These are phyloP conservation scores for Dolomedes plantarius DNA, from an alignment of 2,888 invertebrate genomes.

Conservation along the genomic window DNA sequence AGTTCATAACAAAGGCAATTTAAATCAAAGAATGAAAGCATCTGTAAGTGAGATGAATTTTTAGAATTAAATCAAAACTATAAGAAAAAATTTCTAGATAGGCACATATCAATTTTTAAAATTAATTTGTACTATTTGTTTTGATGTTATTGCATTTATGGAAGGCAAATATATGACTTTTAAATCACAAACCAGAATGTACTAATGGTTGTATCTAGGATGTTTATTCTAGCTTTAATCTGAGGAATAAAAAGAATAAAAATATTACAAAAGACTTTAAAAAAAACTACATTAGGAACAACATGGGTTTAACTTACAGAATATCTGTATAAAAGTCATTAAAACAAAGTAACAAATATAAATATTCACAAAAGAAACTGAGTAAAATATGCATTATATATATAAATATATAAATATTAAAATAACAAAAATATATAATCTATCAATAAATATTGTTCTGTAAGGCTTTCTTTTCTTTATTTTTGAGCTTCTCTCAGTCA, in stretches of 20 bases:
- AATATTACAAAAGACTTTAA: neutral
- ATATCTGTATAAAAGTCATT: constrained; percentile 2
- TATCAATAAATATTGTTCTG: constrained; percentile 9
- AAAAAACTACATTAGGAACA: constrained; percentile 4
- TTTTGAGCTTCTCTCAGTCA: neutral
- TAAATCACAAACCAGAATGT: no score
- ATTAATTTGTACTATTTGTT: no score
- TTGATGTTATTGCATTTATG: no score
- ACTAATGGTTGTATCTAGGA: neutral
- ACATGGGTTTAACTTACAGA: neutral
- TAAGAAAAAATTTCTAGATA: constrained; percentile 23
- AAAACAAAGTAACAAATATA: constrained; percentile 16
- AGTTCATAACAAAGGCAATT: constrained; percentile 61
- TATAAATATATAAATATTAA: constrained; percentile 12
- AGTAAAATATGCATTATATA: constrained; percentile 9
- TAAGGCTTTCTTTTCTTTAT: neutral
- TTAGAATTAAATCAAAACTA: constrained; percentile 31
- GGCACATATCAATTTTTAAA: neutral
- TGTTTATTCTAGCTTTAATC: neutral
- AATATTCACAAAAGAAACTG: constrained; percentile 13
- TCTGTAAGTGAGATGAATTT: constrained; percentile 25
- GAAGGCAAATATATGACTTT: no score
- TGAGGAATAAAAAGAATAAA: neutral
- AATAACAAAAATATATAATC: constrained; percentile 16
- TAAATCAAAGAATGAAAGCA: neutral